Evolutionary conservation across 1,140 invertebrate genomes (phyloP).

Genomic region (Nasonia vitripennis): DNA sequence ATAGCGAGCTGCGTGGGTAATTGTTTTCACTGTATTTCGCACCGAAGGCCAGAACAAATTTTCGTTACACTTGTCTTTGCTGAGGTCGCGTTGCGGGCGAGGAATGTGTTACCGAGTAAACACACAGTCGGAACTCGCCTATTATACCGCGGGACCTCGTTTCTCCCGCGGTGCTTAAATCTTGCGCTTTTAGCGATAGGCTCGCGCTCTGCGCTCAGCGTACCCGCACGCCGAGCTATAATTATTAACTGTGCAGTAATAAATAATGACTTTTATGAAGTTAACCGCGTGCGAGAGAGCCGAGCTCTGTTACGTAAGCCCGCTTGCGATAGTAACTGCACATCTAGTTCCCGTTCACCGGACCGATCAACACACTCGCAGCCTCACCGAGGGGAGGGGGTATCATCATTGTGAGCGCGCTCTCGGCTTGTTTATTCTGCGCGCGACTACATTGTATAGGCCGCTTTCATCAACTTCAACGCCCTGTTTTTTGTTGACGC

Average conservation of each 20-base stretch:
- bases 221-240: not conserved
- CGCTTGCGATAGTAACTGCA: slow-evolving; percentile 43
- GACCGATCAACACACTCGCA: not conserved
- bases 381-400: not conserved
- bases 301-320: slow-evolving; percentile 60
- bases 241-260: slow-evolving; percentile 48
- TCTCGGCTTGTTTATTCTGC: slow-evolving; percentile 20
- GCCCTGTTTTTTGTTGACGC: not conserved
- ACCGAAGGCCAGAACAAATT: not conserved
- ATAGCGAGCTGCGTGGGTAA: too few relatives aligned
- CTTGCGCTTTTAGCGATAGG: slow-evolving; percentile 10
- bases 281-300: slow-evolving; percentile 35
- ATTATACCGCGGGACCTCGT: not conserved
- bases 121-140: not conserved
- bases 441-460: too few relatives aligned
- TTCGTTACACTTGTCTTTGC: not conserved
- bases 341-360: slow-evolving; percentile 50
- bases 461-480: slow-evolving; percentile 14
- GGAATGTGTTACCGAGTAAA: slow-evolving; percentile 14
- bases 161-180: not conserved
- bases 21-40: too few relatives aligned
- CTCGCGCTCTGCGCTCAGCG: too few relatives aligned
- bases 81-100: not conserved
- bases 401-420: not conserved
- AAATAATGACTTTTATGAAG: slow-evolving; percentile 60